Evolutionary conservation across 2,797 vertebrate genomes (phyloP), one percentile per base, ranked within the genome.

Genomic region (Remorina albescens): DNA sequence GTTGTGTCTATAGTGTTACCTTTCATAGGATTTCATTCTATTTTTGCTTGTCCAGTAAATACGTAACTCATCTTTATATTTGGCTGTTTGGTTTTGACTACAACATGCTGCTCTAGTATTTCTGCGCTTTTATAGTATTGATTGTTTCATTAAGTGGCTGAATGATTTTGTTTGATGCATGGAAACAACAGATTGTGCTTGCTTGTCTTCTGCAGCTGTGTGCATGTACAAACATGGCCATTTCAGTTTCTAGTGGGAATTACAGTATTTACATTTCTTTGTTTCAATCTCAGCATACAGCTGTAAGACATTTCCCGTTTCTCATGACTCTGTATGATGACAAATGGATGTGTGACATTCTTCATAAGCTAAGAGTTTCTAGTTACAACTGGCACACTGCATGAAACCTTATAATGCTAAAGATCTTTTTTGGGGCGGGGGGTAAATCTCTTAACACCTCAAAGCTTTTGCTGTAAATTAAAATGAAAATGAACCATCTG

Each of bases 221-320:
- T 73, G 46, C 53, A 13, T 13, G 28, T 50, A 19, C 39, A 36
- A 16, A 49, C 9, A 13, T 6, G 2, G 2, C 10, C 19, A 32
- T 41, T 67, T 63, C 54, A 47, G 25, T 16, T 57, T 47, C 16
- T 42, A 16, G 30, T 47, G 13, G 16, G 15, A 49, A 19, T 37
- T 32, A 1, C 4, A 19, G 42, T 46, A 65, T 69, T 67, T 54
- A 39, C 56, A 61, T 73, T 53, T 58, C 13, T 39, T 41, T 28
- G 1, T 26, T 32, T 16, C 4, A 57, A 53, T 23, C 30, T 39
- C 19, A 18, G 2, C 7, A 18, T 12, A 18, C 8, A 11, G 15
- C 28, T 58, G 30, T 18, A 1, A 6, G 57, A 53, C 37, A 21
- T 56, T 75, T 61, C 51, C 28, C 65, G 65, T 69, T 54, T 66